Evolutionary conservation across 2,888 invertebrate species (phyloP), one percentile per base, ranked within the genome.

Genomic region (Drosophila melanosoma): DNA sequence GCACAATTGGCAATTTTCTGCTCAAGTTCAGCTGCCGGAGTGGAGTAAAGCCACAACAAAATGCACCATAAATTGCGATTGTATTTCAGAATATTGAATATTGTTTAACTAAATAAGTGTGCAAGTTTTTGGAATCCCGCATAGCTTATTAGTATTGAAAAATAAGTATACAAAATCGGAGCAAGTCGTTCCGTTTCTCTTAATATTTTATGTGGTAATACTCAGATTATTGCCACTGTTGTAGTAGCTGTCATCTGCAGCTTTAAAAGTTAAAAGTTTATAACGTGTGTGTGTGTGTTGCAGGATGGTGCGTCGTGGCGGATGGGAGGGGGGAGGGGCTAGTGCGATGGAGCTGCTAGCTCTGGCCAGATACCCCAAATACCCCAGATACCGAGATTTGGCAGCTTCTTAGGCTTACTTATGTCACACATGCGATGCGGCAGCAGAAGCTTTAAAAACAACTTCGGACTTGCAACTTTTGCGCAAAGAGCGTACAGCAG

Each of bases 381-480:
- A 65, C 66, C 54, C 45, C 35, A 38, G 72, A 71, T 72, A 51
- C 53, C 48, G 35, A 60, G 54, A 60, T 70, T 58, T 70, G 75
- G 67, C 73, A 80, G 81, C 81, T 73, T 69, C 87, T 86, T 88
- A 81, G 82, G 87, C 82, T 83, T 83, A 83, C 89, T 83, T 81
- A 83, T 83, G 82, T 88, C 88, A 88, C 78, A 78, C 82, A 81
- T 78, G 82, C 82, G 36, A 81, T 69, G 81, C 81, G 70, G 65
- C 71, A 64, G 60, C 45, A 64, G 66, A 51, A 60, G 73, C 73
- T 78, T 78, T 78, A 48, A 77, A 68, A 65, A 49, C 53, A 78
- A 81, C 79, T 71, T 66, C 33, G 42, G 49, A 64, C 66, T 72
- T 76, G 81, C 26, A 67, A 67, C 78, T 64, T 45, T 58, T 48